Conservation (phyloP, 2,113 vertebrate species). For the Aptenodytes patagonicus region DNA sequence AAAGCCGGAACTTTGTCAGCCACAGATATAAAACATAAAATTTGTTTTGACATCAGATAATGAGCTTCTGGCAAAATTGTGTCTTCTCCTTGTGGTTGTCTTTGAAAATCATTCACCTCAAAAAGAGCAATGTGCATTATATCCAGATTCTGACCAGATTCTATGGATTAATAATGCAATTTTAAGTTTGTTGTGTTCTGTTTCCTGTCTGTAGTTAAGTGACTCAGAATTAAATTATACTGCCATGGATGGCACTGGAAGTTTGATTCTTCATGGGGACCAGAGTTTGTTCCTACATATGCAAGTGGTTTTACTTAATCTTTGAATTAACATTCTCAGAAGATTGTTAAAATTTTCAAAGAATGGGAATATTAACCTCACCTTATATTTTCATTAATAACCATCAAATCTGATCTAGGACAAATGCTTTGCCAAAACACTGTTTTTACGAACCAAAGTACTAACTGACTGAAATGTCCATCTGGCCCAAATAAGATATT, state of each 20-base stretch:
- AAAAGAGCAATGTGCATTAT: background rate
- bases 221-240: background rate
- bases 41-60: constrained; percentile 43
- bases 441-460: background rate
- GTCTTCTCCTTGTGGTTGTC: background rate
- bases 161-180: background rate
- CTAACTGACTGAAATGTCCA: background rate
- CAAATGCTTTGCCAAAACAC: background rate
- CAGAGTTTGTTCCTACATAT: background rate
- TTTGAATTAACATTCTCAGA: background rate
- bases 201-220: background rate
- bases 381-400: background rate
- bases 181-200: background rate
- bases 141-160: background rate
- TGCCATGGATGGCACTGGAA: background rate
- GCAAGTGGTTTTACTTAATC: background rate
- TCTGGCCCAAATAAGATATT: background rate
- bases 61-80: constrained; percentile 20
- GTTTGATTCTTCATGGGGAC: background rate
- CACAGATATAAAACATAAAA: background rate
- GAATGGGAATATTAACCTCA: background rate
- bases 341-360: background rate
- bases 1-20: background rate
- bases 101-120: constrained; percentile 13
- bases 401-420: background rate